These are phyloP conservation scores for Xenopus borealis DNA, from an alignment of 2,113 vertebrate species.

Conservation along the genomic window DNA sequence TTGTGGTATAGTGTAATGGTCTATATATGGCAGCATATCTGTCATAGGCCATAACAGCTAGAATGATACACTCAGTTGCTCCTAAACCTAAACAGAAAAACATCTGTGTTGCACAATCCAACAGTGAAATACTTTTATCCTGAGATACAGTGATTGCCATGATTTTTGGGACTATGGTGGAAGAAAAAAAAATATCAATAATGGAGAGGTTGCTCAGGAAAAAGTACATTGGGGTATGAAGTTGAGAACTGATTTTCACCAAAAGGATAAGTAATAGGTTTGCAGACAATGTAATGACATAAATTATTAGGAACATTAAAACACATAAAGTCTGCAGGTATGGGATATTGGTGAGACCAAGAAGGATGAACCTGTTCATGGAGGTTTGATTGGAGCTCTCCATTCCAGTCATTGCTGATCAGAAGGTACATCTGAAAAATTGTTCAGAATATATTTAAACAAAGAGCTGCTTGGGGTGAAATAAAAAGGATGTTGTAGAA, in stretches of 20 bases:
- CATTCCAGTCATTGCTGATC: no score
- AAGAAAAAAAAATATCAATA: conserved; percentile 10
- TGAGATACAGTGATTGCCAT: not conserved
- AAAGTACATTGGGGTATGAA: not conserved
- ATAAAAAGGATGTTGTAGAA: no score
- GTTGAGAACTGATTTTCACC: not conserved
- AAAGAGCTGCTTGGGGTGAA: no score
- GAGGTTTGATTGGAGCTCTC: no score
- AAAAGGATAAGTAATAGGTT: not conserved
- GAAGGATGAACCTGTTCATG: no score
- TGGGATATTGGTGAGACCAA: no score
- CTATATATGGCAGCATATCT: not conserved
- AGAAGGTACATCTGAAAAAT: no score
- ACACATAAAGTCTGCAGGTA: no score
- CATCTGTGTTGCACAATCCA: not conserved
- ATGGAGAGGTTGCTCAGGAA: conserved; percentile 5
- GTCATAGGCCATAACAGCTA: conserved; percentile 8
- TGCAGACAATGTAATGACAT: not conserved
- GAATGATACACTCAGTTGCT: conserved; percentile 3
- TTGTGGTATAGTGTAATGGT: not conserved
- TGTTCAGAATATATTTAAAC: no score
- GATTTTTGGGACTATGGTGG: not conserved
- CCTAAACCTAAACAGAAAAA: not conserved
- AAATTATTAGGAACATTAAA: no score
- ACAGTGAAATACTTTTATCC: not conserved